Evolutionary conservation across 2,113 vertebrate species (phyloP), one percentile per base, ranked within the genome.

Genomic region (Crotalus tigris): DNA sequence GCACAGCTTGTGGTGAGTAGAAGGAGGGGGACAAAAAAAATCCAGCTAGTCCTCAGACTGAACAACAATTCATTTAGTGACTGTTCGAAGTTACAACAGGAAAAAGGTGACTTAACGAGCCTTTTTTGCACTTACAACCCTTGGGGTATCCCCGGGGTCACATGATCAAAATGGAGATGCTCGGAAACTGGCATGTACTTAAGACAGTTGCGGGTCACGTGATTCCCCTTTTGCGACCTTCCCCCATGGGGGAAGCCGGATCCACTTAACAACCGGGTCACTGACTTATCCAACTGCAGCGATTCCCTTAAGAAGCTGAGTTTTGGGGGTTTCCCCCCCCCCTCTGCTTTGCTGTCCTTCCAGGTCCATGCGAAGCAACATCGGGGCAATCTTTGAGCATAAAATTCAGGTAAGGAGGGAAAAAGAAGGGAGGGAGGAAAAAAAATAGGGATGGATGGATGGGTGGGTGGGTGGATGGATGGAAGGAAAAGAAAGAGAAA

Each of bases 341-440:
- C 24, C 13, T 33, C 13, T 39, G 1, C 15, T 75, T 1, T 39
- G n/a, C 33, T 19, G 15, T 19, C 33, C 17, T 39, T 39, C 33
- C 15, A 81, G 69, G 69, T 39, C n/a, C 5, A 81, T 21, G 6
- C 33, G 69, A 81, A 81, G 1, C 15, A 19, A 15, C 33, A 19
- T 81, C 0, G 15, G n/a, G 5, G 2, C 5, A 0, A 3, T 81
- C 2, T 39, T 33, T 17, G 69, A 81, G 5, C 15, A 81, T 0
- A 39, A 81, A 19, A 6, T 8, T 1, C 87, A 88, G 87, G 87
- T 33, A n/a, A 54, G 17, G 39, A 53, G 4, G 3, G 87, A 2
- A 2, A 26, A 53, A 51, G 46, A 1, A 24, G 1, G 11, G 5
- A 53, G 49, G 12, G 86, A 29, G 11, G 26, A 1, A 9, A 24